Percentiles rank a stretch among this genome's conserved stretches.
Evolutionary conservation across 2,113 vertebrate species (phyloP).

Genomic region (Phycodurus eques): DNA sequence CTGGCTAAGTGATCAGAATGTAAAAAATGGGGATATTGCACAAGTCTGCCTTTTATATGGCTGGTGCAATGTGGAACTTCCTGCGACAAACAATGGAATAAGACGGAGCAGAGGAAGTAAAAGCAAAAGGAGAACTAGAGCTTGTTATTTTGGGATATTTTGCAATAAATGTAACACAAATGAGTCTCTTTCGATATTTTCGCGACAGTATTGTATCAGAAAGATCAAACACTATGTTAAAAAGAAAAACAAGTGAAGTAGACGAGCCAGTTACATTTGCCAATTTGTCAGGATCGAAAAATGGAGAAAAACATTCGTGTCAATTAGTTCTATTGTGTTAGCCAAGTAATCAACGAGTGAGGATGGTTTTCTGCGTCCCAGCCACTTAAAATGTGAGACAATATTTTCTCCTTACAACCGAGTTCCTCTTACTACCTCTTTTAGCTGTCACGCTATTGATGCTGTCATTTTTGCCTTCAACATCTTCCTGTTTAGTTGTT

Average conservation of each 20-base stretch:
- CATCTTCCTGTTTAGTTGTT: not conserved
- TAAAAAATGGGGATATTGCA: not conserved
- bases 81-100: not conserved
- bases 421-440: conserved; percentile 17
- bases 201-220: not conserved
- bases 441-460: not conserved
- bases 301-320: not conserved
- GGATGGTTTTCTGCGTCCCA: not conserved
- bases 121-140: conserved; percentile 17
- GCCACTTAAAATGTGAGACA: not conserved
- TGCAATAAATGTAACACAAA: not conserved
- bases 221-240: not conserved
- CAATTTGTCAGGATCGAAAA: not conserved
- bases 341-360: not conserved
- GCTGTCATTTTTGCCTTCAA: conserved; percentile 15
- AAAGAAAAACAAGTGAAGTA: not conserved
- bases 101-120: conserved; percentile 9
- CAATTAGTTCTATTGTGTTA: not conserved
- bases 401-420: conserved; percentile 7
- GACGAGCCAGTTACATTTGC: not conserved
- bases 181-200: not conserved
- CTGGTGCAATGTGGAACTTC: not conserved
- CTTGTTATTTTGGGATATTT: conserved; percentile 6
- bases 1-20: not conserved
- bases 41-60: not conserved